Percentiles rank a stretch among this genome's conserved stretches.
phyloP scores from a whole-genome alignment of 1,140 invertebrate genomes.

The Sycophaga agraensis region DNA sequence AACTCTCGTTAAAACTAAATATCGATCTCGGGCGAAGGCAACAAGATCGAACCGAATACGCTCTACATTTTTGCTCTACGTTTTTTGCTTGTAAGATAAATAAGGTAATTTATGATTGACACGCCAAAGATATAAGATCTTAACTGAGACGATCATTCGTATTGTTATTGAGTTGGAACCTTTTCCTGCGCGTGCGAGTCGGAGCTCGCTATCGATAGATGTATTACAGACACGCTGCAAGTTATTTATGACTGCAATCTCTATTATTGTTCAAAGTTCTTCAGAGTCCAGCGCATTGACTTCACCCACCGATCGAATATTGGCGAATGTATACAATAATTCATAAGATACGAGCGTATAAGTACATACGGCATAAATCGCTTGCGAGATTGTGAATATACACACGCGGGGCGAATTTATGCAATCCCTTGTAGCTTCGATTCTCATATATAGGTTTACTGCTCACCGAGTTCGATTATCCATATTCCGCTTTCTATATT shows the following conservation, averaged over 20 bases:
- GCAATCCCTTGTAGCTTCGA: no score
- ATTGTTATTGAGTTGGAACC: constrained; percentile 10
- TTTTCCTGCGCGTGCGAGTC: not conserved
- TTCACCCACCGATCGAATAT: not conserved
- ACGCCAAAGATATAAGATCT: constrained; percentile 2
- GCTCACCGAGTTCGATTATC: no score
- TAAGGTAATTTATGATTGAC: not conserved
- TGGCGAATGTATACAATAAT: not conserved
- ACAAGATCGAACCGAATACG: no score
- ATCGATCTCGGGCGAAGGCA: no score
- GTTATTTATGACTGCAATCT: constrained; percentile 43
- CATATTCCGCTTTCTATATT: no score
- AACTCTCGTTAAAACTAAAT: no score
- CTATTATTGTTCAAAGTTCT: constrained; percentile 41
- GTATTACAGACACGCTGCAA: constrained; percentile 36
- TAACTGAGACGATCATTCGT: not conserved
- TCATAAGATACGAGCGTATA: not conserved
- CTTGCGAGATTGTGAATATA: no score
- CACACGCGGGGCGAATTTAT: no score
- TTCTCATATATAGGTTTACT: no score
- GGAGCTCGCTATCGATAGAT: constrained; percentile 35
- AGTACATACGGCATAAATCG: no score
- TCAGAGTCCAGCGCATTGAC: constrained; percentile 9
- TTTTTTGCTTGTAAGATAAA: no score
- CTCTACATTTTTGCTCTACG: no score